Percentiles rank a stretch among this genome's conserved stretches.
These are phyloP conservation scores for Plebejus melissa DNA, from an alignment of 2,888 invertebrate genomes.

Conservation along the genomic window DNA sequence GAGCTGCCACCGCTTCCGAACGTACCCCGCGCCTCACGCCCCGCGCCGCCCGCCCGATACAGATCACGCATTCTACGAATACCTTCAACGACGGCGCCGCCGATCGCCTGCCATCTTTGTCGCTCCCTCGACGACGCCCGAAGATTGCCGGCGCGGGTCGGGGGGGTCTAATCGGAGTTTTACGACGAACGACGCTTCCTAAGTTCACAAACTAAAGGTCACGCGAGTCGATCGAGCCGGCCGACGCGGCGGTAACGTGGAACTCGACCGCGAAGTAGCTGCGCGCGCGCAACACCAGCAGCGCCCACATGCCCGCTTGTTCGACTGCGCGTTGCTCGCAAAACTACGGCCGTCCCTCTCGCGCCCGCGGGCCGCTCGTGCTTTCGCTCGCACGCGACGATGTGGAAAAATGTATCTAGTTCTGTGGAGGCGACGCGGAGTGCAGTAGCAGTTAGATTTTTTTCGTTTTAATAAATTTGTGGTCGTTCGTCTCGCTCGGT, in stretches of 20 bases:
- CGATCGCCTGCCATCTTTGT: constrained; percentile 68
- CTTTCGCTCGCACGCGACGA: constrained; percentile 59
- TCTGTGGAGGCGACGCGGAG: constrained; percentile 76
- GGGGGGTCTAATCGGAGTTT: constrained; percentile 73
- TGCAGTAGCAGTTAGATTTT: constrained; percentile 68
- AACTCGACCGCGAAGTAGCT: constrained; percentile 71
- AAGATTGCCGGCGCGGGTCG: constrained; percentile 62
- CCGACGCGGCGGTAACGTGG: constrained; percentile 72
- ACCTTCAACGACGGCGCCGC: constrained; percentile 71
- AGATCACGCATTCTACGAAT: constrained; percentile 79
- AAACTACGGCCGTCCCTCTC: constrained; percentile 53
- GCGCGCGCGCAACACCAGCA: constrained; percentile 78
- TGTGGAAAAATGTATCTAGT: constrained; percentile 79
- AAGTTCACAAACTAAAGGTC: constrained; percentile 78
- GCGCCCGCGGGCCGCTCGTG: constrained; percentile 36
- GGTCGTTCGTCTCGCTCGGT: constrained; percentile 74
- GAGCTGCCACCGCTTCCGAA: constrained; percentile 79
- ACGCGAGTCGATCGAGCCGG: constrained; percentile 72
- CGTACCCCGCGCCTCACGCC: constrained; percentile 68
- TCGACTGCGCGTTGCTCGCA: constrained; percentile 56
- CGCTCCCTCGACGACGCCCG: constrained; percentile 61
- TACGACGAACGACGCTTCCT: constrained; percentile 75
- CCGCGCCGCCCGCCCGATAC: constrained; percentile 68
- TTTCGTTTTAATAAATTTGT: constrained; percentile 78
- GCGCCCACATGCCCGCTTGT: constrained; percentile 76